Conservation (phyloP, 2,888 invertebrate genomes). For the Sphaerophoria rueppellii region DNA sequence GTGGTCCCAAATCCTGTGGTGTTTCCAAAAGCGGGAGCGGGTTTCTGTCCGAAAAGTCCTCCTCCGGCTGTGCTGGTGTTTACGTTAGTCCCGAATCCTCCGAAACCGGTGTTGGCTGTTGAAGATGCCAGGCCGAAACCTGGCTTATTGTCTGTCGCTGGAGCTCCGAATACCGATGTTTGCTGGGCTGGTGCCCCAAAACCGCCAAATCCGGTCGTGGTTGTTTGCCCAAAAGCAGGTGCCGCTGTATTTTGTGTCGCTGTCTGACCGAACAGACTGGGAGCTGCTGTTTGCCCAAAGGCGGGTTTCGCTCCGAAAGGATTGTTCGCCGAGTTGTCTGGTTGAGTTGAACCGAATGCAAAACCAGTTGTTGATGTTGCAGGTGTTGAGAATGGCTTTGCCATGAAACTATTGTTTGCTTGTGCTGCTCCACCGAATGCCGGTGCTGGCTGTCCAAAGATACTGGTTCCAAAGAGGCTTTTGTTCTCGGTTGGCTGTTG, state of each 20-base stretch:
- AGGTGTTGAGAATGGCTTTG: conserved; percentile 85
- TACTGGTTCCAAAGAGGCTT: conserved; percentile 83
- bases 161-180: conserved; percentile 78
- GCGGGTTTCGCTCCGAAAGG: conserved; percentile 80
- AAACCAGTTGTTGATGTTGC: conserved; percentile 80
- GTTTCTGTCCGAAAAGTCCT: conserved; percentile 79
- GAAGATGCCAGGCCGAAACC: conserved; percentile 79
- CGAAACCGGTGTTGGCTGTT: conserved; percentile 80
- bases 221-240: conserved; percentile 81
- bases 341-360: conserved; percentile 78
- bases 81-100: conserved; percentile 79
- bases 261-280: conserved; percentile 83
- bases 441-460: conserved; percentile 83
- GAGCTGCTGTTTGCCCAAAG: conserved; percentile 83
- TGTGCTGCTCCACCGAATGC: conserved; percentile 83
- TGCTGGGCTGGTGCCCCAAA: conserved; percentile 81
- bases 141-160: conserved; percentile 81
- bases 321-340: conserved; percentile 78
- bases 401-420: conserved; percentile 86
- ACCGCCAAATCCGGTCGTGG: conserved; percentile 79
- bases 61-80: conserved; percentile 82
- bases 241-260: conserved; percentile 83
- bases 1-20: conserved; percentile 80
- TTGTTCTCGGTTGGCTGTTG: conserved; percentile 83
- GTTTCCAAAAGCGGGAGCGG: conserved; percentile 82